Base-by-base conservation (phyloP, 2,113 vertebrate genomes). In the Dipodomys stephensi region DNA sequence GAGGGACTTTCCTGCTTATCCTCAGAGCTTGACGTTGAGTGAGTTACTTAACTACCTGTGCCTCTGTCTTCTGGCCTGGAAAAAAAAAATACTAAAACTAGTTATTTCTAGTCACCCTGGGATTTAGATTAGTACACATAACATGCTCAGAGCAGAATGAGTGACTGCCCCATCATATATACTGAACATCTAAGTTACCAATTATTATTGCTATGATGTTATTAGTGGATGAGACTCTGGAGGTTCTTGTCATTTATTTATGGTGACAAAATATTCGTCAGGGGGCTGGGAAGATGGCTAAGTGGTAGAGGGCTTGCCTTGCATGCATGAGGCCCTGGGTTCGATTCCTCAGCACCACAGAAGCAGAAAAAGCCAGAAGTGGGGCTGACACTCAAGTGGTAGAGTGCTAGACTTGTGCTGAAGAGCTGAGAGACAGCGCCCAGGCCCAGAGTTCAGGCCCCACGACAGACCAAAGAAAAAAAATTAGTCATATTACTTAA, bases 1-100 rank as follows among this genome's bases (percentile, higher is more conserved):
- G 60, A n/a, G 15, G 95, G 92, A 96, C 95, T 96, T 96, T 92
- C 92, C 96, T 93, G 27, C 46, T 39, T 39, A 39, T 39, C 39
- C 73, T 16, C 25, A 23, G n/a, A 39, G 4, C 35, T 7, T 30
- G 39, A 27, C 65, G 64, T 32, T 44, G 6, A 23, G 30, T 30
- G 46, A 74, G 9, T 19, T 60, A 10, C 60, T 6, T 20, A 6
- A 25, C 19, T 23, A 44, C 73, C 16, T 23, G 0, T 11, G 27
- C 4, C 19, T 53, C 84, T 68, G 62, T 22, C 23, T 78, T 85
- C 62, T 82, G 69, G 39, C 49, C 19, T 86, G 19, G 76, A 28
- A 46, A 74, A 76, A 76, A 49, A 57, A 32, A 30, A 46, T 23
- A 22, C 20, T 30, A 68, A 25, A 73, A 23, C 3, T 15, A 39